These are phyloP conservation scores for Sinocyclocheilus grahami DNA, from an alignment of 2,113 vertebrate genomes.

Conservation along the genomic window DNA sequence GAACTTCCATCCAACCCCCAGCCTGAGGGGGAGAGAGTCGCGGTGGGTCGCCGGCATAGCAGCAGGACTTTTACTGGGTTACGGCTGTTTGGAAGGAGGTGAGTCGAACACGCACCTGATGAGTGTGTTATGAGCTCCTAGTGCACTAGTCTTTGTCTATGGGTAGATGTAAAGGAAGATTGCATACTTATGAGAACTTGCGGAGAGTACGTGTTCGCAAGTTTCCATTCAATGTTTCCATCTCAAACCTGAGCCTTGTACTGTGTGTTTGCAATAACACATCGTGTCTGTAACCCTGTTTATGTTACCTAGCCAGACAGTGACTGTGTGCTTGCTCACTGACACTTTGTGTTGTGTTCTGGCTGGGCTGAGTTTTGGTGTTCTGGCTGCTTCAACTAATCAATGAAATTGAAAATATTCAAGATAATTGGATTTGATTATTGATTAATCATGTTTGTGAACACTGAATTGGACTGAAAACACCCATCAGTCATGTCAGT, in stretches of 20 bases:
- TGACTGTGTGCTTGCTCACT: not conserved
- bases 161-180: constrained; percentile 1
- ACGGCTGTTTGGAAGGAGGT: constrained; percentile 81
- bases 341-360: not conserved
- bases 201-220: not conserved
- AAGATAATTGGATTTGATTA: not conserved
- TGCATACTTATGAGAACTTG: not conserved
- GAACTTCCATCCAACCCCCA: constrained; percentile 62
- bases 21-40: constrained; percentile 67
- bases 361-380: not conserved
- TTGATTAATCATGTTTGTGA: not conserved
- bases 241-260: not conserved
- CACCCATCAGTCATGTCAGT: not conserved
- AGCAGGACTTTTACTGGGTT: constrained; percentile 83
- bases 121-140: not conserved
- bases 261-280: not conserved
- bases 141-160: constrained; percentile 6
- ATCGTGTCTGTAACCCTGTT: not conserved
- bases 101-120: not conserved
- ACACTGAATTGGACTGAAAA: not conserved
- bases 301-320: not conserved
- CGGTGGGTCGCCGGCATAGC: constrained; percentile 73
- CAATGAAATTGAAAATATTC: not conserved
- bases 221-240: constrained; percentile 33
- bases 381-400: not conserved